Conservation (phyloP, 2,888 invertebrate genomes). For the Aplocera efformata region DNA sequence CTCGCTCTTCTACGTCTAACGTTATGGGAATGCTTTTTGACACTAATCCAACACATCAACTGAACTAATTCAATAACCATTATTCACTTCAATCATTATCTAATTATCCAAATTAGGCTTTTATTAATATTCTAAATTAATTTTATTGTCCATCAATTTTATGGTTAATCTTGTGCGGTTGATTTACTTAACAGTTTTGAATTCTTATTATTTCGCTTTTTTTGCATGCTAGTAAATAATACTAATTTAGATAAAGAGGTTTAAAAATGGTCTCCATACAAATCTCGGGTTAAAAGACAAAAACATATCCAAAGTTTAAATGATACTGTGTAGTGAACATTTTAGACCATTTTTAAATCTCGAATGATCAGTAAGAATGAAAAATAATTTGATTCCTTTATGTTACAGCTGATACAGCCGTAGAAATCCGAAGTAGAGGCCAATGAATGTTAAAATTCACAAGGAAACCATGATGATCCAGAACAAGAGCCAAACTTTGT, state of each 20-base stretch:
- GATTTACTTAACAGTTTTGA: too few relatives aligned
- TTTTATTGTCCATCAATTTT: too few relatives aligned
- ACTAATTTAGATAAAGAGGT: constrained; percentile 7
- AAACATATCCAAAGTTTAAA: too few relatives aligned
- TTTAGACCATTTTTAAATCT: constrained; percentile 16
- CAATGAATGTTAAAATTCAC: constrained; percentile 1
- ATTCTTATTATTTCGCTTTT: too few relatives aligned
- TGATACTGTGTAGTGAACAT: neutral
- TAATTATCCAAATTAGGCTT: too few relatives aligned
- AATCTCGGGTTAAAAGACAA: too few relatives aligned
- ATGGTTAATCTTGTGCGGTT: too few relatives aligned
- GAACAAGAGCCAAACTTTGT: constrained; percentile 2
- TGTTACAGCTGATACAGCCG: constrained; percentile 46
- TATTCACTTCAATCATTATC: too few relatives aligned
- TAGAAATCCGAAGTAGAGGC: constrained; percentile 26
- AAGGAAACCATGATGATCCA: constrained; percentile 4
- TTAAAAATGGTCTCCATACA: constrained; percentile 10
- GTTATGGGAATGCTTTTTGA: constrained; percentile 24
- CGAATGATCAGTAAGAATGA: neutral
- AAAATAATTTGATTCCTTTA: constrained; percentile 12
- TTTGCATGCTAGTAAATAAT: constrained; percentile 20
- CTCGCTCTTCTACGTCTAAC: constrained; percentile 25
- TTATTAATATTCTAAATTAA: too few relatives aligned
- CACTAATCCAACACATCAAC: constrained; percentile 5
- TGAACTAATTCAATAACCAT: too few relatives aligned